A percentile compares a stretch with the other conserved stretches of the same genome.
phyloP scores from a whole-genome alignment of 2,888 invertebrate genomes.

The Orchesella flavescens region DNA sequence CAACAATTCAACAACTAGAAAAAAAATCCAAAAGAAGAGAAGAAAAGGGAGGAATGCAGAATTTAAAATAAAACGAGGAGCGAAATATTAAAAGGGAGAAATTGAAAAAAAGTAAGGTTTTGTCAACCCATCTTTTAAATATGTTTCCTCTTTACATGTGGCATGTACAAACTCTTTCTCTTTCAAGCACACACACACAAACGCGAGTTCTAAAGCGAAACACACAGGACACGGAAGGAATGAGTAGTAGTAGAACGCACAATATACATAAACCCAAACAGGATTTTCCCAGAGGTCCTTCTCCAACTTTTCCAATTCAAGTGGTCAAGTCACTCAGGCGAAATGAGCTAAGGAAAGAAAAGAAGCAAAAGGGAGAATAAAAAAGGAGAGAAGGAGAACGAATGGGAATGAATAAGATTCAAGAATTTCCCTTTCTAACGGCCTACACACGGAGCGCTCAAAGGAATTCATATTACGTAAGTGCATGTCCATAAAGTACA shows the following conservation, averaged over 20 bases:
- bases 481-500: constrained; percentile 57
- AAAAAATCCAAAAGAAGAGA: neutral
- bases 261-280: constrained; percentile 4
- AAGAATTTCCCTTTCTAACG: constrained; percentile 32
- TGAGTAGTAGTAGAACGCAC: neutral
- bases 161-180: too few species aligned
- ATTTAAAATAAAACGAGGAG: constrained; percentile 18
- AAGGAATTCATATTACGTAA: constrained; percentile 61
- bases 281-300: constrained; percentile 58
- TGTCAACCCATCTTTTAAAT: constrained; percentile 36
- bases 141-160: constrained; percentile 15
- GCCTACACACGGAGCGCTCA: constrained; percentile 29
- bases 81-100: constrained; percentile 39
- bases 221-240: neutral
- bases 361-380: constrained; percentile 36
- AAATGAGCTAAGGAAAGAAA: constrained; percentile 53
- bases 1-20: constrained; percentile 1
- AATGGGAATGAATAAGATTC: constrained; percentile 47
- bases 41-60: constrained; percentile 7
- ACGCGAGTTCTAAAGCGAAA: too few species aligned
- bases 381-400: neutral
- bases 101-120: constrained; percentile 49
- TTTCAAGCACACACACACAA: too few species aligned
- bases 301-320: constrained; percentile 61
- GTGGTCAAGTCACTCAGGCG: constrained; percentile 62